Percentiles rank a stretch among this genome's conserved stretches.
phyloP scores from a whole-genome alignment of 2,113 vertebrate genomes.

The Oenanthe oenanthe region DNA sequence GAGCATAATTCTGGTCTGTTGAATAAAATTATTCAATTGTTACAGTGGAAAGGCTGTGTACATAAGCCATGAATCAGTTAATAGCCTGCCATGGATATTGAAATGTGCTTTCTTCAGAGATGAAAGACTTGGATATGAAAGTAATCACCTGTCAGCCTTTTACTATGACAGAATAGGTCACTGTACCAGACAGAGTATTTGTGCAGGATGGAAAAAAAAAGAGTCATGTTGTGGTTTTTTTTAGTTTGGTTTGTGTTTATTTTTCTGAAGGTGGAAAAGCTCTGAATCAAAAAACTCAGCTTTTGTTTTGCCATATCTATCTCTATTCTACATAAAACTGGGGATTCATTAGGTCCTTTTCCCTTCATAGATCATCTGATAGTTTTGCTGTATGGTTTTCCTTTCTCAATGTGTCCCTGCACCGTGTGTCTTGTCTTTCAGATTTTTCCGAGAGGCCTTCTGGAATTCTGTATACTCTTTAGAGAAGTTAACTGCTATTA shows the following conservation, averaged over 20 bases:
- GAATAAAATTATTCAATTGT: not conserved
- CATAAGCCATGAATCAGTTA: not conserved
- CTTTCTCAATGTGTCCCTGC: not conserved
- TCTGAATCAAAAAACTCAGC: not conserved
- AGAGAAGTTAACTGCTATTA: not conserved
- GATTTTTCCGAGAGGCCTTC: not conserved
- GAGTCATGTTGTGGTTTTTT: not conserved
- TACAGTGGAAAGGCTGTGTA: not conserved
- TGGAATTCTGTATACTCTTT: not conserved
- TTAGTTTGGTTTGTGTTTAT: not conserved
- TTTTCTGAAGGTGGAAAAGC: not conserved
- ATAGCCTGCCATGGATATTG: not conserved
- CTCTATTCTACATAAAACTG: not conserved
- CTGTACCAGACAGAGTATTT: not conserved
- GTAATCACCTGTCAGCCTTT: not conserved
- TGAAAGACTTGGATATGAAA: not conserved
- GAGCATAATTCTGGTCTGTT: not conserved
- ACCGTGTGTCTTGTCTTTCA: not conserved
- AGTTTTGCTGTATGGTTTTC: not conserved
- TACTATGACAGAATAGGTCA: not conserved
- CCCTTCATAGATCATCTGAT: not conserved
- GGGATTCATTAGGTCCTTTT: not conserved
- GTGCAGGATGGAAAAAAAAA: not conserved
- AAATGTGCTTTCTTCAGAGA: not conserved
- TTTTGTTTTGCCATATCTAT: not conserved